Conservation (phyloP, 2,797 vertebrate genomes). For the Squalus acanthias region DNA sequence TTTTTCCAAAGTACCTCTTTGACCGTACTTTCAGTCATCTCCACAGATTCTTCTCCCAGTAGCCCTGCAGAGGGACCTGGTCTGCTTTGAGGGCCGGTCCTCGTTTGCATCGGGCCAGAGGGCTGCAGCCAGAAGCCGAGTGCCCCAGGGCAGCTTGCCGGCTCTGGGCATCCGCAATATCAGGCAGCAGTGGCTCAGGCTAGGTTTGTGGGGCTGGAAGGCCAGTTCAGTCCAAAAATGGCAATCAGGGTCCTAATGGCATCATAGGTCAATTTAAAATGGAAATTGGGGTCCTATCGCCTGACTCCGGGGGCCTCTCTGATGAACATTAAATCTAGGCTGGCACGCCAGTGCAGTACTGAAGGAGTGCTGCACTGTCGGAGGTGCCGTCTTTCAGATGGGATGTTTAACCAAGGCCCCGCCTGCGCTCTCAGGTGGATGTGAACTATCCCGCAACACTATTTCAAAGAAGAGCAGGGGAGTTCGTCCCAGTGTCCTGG, state of each 20-base stretch:
- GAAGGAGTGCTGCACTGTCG: no score
- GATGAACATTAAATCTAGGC: no score
- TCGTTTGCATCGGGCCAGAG: not conserved
- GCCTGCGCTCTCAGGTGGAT: not conserved
- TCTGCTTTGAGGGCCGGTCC: no score
- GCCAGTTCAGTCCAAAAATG: not conserved
- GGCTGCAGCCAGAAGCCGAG: not conserved
- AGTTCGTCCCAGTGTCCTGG: not conserved
- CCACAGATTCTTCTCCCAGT: not conserved
- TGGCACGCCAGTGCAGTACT: no score
- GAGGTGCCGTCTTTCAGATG: no score
- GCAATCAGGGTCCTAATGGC: no score
- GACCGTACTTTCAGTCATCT: no score
- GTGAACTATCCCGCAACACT: not conserved
- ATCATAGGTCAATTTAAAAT: no score
- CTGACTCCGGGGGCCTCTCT: no score
- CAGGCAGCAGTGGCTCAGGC: not conserved
- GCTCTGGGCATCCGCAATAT: not conserved
- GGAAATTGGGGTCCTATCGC: no score
- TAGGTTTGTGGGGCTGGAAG: not conserved
- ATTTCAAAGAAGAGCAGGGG: not conserved
- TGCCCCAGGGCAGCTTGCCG: not conserved
- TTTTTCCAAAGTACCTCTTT: not conserved
- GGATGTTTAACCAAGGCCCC: not conserved
- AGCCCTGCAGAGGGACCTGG: not conserved